Evolutionary conservation across 2,888 invertebrate genomes (phyloP), one percentile per base, ranked within the genome.

Genomic region (Tachina grossa): DNA sequence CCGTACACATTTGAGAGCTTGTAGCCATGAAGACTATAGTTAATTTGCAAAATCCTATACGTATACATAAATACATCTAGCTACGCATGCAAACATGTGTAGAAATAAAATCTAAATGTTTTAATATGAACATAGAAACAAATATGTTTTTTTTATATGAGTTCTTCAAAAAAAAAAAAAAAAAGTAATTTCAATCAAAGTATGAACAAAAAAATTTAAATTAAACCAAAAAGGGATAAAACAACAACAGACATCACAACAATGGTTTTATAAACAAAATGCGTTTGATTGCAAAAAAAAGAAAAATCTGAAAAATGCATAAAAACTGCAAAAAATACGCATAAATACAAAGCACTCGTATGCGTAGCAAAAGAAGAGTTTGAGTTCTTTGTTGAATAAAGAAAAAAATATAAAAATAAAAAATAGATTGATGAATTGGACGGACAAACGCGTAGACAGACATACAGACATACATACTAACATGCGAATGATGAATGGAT

Each of bases 141-240:
- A 66, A 83, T 78, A 72, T 77, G 13, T 65, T 63, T 49, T 49
- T 66, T 81, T 71, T 45, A 65, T 77, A 22, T 45, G 57, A 76
- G 76, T 75, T 68, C 22, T 31, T 66, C 31, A 14, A 39, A 45
- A 22, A 57, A 45, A 14, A 39, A 45, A 22, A 57, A 45, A 77
- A 83, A 66, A 83, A 83, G 77, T 74, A 83, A 83, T 83, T 74
- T 83, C 66, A 77, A 83, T 83, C 77, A 83, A 77, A 72, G 77
- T 66, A 45, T 53, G 65, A 57, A 77, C 74, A 63, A 72, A 81
- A 76, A 83, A 85, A 69, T 81, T 85, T 71, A 83, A 83, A 79
- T 85, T 85, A 83, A 85, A 71, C 83, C 71, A 80, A 85, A 80
- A 85, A 85, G 83, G 85, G 72, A 83, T 83, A 85, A 83, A 80